phyloP scores from a whole-genome alignment of 2,113 vertebrate genomes.

The Barbus barbus region DNA sequence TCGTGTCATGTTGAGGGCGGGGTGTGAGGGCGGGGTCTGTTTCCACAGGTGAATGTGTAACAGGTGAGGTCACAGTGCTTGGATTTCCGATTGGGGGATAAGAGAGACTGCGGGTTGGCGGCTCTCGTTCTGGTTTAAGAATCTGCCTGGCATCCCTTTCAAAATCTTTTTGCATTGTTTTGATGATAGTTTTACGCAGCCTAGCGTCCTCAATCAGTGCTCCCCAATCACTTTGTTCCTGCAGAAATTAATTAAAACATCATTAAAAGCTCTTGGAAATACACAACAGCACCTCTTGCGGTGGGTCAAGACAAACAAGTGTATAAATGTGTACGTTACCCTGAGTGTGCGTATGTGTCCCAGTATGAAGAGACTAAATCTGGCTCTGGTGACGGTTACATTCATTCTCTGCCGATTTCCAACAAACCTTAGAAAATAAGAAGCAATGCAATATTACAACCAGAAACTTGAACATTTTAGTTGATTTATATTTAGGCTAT shows the following conservation, averaged over 20 bases:
- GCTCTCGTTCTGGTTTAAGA: slow-evolving; percentile 70
- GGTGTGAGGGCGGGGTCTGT: not conserved
- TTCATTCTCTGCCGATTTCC: slow-evolving; percentile 83
- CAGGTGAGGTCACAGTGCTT: not conserved
- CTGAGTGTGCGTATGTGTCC: slow-evolving; percentile 80
- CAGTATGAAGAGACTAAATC: slow-evolving; percentile 84
- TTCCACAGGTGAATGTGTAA: not conserved
- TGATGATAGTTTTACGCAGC: slow-evolving; percentile 75
- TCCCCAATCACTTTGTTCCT: slow-evolving; percentile 84
- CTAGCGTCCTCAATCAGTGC: slow-evolving; percentile 81
- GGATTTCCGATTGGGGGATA: not conserved
- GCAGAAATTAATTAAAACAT: slow-evolving; percentile 11
- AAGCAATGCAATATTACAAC: not conserved
- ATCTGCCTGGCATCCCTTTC: slow-evolving; percentile 70
- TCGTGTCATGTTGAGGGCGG: not conserved
- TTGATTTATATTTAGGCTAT: not conserved
- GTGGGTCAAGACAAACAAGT: not conserved
- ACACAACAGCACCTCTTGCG: not conserved
- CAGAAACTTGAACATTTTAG: not conserved
- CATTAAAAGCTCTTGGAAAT: not conserved
- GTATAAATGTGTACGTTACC: slow-evolving; percentile 62
- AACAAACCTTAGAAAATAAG: slow-evolving; percentile 75
- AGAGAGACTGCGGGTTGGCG: slow-evolving; percentile 24
- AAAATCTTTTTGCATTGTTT: slow-evolving; percentile 71
- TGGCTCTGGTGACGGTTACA: slow-evolving; percentile 85